These are phyloP conservation scores for Heteromurus nitidus DNA, from an alignment of 2,888 invertebrate genomes.

Conservation along the genomic window DNA sequence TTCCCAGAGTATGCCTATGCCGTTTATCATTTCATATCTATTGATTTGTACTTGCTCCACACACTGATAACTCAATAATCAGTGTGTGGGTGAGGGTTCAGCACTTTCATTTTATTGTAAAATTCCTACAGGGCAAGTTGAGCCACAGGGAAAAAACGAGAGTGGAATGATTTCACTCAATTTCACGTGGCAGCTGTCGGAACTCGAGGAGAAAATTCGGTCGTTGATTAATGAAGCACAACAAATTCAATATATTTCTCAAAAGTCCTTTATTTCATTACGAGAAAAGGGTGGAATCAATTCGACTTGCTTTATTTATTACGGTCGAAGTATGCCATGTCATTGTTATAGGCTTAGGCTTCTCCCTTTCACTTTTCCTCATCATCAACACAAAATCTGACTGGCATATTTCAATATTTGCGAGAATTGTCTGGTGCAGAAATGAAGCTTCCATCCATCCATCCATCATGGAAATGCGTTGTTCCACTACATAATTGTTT, in stretches of 20 bases:
- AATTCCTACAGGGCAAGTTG: not conserved
- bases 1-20: no score
- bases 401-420: not conserved
- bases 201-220: slow-evolving; percentile 43
- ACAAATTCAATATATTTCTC: slow-evolving; percentile 31
- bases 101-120: slow-evolving; percentile 3
- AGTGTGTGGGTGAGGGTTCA: no score
- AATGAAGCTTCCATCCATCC: not conserved
- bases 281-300: not conserved
- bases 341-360: no score
- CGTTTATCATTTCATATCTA: no score
- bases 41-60: no score
- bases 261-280: slow-evolving; percentile 16
- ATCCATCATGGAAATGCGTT: no score
- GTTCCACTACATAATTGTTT: no score
- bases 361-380: no score
- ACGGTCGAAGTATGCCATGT: no score
- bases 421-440: not conserved
- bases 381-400: no score
- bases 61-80: no score
- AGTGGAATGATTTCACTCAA: slow-evolving; percentile 40
- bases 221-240: slow-evolving; percentile 45
- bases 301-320: no score
- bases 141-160: not conserved
- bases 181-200: slow-evolving; percentile 18